A percentile compares a stretch with the other conserved stretches of the same genome.
phyloP scores from a whole-genome alignment of 2,113 vertebrate genomes.

The Regulus satrapa region DNA sequence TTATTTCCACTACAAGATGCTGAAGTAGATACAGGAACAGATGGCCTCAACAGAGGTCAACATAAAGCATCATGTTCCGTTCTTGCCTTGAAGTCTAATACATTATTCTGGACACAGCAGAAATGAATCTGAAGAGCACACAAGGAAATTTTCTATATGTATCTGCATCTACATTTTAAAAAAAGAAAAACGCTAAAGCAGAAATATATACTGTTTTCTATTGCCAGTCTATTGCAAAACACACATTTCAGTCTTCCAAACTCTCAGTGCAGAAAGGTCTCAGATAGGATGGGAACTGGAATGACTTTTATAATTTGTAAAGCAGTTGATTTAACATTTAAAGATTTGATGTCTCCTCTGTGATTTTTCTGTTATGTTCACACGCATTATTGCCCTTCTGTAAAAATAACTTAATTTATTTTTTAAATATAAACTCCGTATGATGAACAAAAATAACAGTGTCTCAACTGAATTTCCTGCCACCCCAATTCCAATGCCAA shows the following conservation, averaged over 20 bases:
- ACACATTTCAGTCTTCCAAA: not conserved
- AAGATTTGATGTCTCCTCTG: constrained; percentile 46
- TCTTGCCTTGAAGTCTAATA: not conserved
- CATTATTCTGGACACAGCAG: not conserved
- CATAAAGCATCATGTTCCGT: not conserved
- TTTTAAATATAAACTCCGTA: constrained; percentile 32
- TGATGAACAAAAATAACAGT: constrained; percentile 36
- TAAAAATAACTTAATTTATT: constrained; percentile 65
- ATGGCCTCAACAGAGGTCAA: not conserved
- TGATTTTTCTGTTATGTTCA: constrained; percentile 53
- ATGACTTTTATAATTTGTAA: not conserved
- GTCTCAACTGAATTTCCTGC: not conserved
- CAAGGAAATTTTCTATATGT: not conserved
- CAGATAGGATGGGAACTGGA: not conserved
- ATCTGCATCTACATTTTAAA: not conserved
- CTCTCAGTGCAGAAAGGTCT: not conserved
- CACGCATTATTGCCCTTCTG: constrained; percentile 20
- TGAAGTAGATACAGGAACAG: not conserved
- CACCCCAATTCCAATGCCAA: not conserved
- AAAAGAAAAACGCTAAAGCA: not conserved
- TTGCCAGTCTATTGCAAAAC: not conserved
- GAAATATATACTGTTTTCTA: not conserved
- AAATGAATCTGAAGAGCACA: not conserved
- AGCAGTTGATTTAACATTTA: constrained; percentile 30
- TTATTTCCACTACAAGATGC: not conserved